phyloP scores from a whole-genome alignment of 2,797 vertebrate species.

The Lepilemur ruficaudatus region DNA sequence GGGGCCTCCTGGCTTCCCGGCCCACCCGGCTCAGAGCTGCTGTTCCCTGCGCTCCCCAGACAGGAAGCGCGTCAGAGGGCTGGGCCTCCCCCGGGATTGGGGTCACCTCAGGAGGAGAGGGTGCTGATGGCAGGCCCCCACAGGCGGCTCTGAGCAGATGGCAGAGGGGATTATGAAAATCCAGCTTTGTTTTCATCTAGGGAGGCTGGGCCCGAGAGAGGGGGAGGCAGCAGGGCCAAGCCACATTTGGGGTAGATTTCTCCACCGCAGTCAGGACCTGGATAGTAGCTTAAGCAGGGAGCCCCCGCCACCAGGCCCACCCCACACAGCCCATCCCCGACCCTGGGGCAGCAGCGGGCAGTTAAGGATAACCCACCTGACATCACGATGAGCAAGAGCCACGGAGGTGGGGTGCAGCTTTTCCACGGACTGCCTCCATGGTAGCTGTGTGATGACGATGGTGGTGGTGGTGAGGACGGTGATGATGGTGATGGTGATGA shows the following conservation, averaged over 20 bases:
- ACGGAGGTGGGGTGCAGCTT: background rate
- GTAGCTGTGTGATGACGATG: background rate
- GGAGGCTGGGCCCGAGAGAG: conserved; percentile 1
- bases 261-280: background rate
- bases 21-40: background rate
- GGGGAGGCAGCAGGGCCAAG: background rate
- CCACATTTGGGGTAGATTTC: background rate
- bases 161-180: conserved; percentile 71
- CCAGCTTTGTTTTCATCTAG: conserved; percentile 64
- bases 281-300: background rate
- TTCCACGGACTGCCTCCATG: background rate
- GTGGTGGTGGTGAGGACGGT: fast-evolving
- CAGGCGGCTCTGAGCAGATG: conserved; percentile 65
- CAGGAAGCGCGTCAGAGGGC: background rate
- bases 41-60: background rate
- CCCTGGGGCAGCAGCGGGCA: background rate
- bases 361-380: background rate
- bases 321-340: background rate
- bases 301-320: background rate
- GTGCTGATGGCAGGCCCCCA: background rate
- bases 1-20: background rate
- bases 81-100: conserved; percentile 7
- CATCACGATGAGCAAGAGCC: too few species aligned
- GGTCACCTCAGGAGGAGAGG: conserved; percentile 51
- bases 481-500: fast-evolving